Percentiles rank a stretch among this genome's conserved stretches.
Evolutionary conservation across 1,140 invertebrate species (phyloP).

Genomic region (Spodoptera litura): DNA sequence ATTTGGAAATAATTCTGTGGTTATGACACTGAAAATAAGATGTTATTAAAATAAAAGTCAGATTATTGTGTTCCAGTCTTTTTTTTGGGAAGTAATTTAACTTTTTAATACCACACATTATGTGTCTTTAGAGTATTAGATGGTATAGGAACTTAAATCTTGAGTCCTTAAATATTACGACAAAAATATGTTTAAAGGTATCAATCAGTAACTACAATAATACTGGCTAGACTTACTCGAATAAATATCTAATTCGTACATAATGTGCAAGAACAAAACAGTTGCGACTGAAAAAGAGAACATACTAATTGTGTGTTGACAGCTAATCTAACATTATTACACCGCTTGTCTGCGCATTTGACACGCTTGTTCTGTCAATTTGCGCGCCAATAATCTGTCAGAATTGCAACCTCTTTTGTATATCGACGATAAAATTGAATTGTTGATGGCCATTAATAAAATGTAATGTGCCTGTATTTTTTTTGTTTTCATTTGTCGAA

Average conservation of each 20-base stretch:
- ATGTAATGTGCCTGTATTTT: slow-evolving; percentile 1
- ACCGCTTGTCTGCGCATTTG: slow-evolving; percentile 34
- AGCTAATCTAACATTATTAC: slow-evolving; percentile 46
- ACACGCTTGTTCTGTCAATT: slow-evolving; percentile 45
- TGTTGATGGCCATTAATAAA: slow-evolving; percentile 25
- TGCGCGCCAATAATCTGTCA: slow-evolving; percentile 45
- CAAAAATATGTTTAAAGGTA: no score
- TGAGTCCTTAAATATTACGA: no score
- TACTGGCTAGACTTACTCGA: background rate
- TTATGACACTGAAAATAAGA: no score
- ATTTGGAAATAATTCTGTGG: no score
- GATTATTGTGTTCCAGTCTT: no score
- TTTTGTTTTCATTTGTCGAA: background rate
- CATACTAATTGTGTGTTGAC: slow-evolving; percentile 32
- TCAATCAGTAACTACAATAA: background rate
- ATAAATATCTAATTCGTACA: background rate
- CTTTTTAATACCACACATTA: no score
- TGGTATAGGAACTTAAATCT: no score
- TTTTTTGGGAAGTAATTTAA: no score
- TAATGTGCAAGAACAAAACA: slow-evolving; percentile 15
- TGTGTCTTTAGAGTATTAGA: no score
- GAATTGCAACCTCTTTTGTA: slow-evolving; percentile 25
- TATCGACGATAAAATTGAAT: slow-evolving; percentile 45
- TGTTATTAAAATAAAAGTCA: no score
- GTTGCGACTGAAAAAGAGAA: slow-evolving; percentile 28